A percentile compares a stretch with the other conserved stretches of the same genome.
Evolutionary conservation across 2,797 vertebrate genomes (phyloP).

Genomic region (Clamator glandarius): DNA sequence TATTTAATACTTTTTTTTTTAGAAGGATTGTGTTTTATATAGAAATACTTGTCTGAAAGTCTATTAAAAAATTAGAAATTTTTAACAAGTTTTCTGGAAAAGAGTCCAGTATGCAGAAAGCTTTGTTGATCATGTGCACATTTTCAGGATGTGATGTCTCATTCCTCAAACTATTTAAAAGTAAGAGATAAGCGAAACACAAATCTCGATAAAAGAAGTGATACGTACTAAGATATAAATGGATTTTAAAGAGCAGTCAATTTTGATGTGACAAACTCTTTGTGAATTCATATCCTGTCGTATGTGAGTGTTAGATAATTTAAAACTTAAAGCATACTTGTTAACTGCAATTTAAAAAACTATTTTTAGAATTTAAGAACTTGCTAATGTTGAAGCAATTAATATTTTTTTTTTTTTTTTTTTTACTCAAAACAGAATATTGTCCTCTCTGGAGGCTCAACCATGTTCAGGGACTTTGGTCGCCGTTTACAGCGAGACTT

Average conservation of each 20-base stretch:
- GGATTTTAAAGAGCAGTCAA: background rate
- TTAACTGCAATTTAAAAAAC: background rate
- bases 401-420: background rate
- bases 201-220: background rate
- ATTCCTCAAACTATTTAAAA: background rate
- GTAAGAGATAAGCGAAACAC: background rate
- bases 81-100: background rate
- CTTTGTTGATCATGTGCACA: background rate
- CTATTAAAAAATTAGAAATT: background rate
- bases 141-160: background rate
- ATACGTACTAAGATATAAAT: background rate
- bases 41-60: background rate
- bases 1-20: background rate
- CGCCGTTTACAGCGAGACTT: constrained; percentile 96
- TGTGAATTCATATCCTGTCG: background rate
- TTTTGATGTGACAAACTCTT: background rate
- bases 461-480: constrained; percentile 99
- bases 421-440: constrained; percentile 85
- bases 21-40: background rate
- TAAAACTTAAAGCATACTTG: background rate
- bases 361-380: background rate
- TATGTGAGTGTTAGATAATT: background rate
- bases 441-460: constrained; percentile 97
- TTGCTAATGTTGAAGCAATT: background rate
- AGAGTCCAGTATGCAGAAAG: background rate